These are phyloP conservation scores for Dryococelus australis DNA, from an alignment of 2,888 invertebrate genomes.

Conservation along the genomic window DNA sequence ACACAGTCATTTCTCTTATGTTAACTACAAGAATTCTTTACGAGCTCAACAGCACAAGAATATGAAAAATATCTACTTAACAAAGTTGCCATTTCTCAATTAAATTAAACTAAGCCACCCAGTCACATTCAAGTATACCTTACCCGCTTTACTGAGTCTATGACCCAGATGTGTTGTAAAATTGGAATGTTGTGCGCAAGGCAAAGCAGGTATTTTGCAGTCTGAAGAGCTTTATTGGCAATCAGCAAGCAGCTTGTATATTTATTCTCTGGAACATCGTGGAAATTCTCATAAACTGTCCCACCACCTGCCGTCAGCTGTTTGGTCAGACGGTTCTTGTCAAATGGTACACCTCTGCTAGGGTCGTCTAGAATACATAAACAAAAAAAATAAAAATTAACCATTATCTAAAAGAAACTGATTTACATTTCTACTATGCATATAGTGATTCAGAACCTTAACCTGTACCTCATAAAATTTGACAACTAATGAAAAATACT, in stretches of 20 bases:
- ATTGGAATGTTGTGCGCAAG: constrained; percentile 71
- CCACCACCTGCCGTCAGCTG: constrained; percentile 72
- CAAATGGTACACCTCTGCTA: constrained; percentile 57
- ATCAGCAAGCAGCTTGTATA: constrained; percentile 67
- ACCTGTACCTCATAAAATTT: no score
- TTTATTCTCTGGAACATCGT: constrained; percentile 61
- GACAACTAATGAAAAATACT: no score
- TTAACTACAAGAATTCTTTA: no score
- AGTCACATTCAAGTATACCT: neutral
- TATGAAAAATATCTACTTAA: no score
- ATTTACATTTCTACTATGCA: neutral
- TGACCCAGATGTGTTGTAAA: constrained; percentile 76
- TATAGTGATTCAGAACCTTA: no score
- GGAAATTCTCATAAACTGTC: constrained; percentile 63
- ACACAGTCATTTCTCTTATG: no score
- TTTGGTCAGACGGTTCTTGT: constrained; percentile 65
- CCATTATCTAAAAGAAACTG: no score
- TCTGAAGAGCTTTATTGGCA: constrained; percentile 74
- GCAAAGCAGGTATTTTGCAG: constrained; percentile 77
- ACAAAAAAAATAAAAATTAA: neutral
- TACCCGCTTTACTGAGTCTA: constrained; percentile 52
- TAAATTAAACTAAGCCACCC: no score
- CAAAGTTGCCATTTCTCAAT: no score
- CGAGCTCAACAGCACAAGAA: no score
- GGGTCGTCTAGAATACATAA: neutral